A percentile compares a stretch with the other conserved stretches of the same genome.
Conservation (phyloP, 2,113 vertebrate genomes). For the Callorhinus ursinus region DNA sequence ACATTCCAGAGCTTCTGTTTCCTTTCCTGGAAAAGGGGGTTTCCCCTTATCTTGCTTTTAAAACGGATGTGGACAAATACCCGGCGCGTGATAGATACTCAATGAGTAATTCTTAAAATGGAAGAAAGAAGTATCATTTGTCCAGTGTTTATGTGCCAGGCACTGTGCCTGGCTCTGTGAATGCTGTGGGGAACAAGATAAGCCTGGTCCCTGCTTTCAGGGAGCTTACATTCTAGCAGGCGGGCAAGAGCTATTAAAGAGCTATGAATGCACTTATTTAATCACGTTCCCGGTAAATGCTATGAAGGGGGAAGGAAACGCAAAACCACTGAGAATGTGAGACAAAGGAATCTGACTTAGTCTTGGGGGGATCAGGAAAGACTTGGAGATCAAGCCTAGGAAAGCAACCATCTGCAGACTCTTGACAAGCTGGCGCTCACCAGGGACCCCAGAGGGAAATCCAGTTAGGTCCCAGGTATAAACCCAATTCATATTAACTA, state of each 20-base stretch:
- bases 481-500: neutral
- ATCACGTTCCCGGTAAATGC: neutral
- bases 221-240: neutral
- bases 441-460: neutral
- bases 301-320: neutral
- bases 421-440: neutral
- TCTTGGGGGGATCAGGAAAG: neutral
- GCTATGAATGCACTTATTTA: neutral
- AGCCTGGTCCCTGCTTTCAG: neutral
- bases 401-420: neutral
- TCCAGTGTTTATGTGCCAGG: neutral
- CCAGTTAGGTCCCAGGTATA: neutral
- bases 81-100: neutral
- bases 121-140: neutral
- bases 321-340: neutral
- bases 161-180: neutral
- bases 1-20: neutral
- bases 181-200: neutral
- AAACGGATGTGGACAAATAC: neutral
- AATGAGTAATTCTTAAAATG: constrained; percentile 10
- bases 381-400: neutral
- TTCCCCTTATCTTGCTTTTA: constrained; percentile 10
- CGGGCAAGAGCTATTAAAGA: neutral
- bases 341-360: neutral
- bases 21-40: constrained; percentile 8